Evolutionary conservation across 92 coral and sea anemone species (phyloP).

Genomic region (Porites divaricata): DNA sequence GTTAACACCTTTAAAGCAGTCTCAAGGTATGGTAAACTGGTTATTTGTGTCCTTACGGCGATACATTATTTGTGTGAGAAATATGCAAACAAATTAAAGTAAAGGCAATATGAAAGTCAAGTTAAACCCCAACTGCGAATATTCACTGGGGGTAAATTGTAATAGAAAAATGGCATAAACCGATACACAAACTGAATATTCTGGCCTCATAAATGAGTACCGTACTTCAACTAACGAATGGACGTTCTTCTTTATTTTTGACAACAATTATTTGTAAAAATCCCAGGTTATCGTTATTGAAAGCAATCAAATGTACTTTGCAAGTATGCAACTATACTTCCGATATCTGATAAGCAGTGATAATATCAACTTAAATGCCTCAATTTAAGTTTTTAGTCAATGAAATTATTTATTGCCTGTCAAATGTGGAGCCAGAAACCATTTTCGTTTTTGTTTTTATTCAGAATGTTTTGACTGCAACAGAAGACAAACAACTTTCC

Average conservation of each 20-base stretch:
- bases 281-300: too few species aligned
- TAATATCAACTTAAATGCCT: too few species aligned
- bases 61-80: constrained; percentile 13
- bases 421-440: too few species aligned
- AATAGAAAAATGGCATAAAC: constrained; percentile 1
- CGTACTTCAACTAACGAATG: not conserved
- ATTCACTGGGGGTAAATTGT: constrained; percentile 3
- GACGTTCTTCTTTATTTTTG: not conserved
- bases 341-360: too few species aligned
- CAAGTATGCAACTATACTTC: too few species aligned
- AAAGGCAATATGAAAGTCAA: constrained; percentile 35
- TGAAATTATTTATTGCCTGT: too few species aligned
- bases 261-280: too few species aligned
- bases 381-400: too few species aligned
- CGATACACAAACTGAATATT: not conserved
- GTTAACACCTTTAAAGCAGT: not conserved
- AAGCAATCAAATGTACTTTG: too few species aligned
- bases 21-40: not conserved
- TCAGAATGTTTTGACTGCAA: too few species aligned
- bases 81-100: constrained; percentile 44
- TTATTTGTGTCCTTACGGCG: constrained; percentile 11
- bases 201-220: not conserved
- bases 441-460: too few species aligned
- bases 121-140: constrained; percentile 18
- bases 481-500: too few species aligned